Conservation (phyloP, 2,888 invertebrate genomes). For the Calameuta idolon region DNA sequence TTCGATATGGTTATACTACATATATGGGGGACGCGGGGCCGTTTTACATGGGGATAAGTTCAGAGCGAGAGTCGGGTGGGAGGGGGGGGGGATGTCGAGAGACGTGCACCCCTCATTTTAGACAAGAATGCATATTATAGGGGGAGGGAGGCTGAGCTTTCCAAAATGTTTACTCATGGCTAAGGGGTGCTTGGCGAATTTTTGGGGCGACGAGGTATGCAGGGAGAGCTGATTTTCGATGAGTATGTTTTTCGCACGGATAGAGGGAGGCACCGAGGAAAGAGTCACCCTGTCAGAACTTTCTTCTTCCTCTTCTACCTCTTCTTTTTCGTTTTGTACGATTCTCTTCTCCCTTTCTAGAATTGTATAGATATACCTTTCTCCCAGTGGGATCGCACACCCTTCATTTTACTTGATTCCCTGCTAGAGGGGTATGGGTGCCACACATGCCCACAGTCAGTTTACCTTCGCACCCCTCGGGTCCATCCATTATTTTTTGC, state of each 20-base stretch:
- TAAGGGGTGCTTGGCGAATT: background rate
- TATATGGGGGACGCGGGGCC: background rate
- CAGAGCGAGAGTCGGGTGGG: background rate
- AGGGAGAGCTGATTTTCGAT: conserved; percentile 11
- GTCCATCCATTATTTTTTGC: conserved; percentile 7
- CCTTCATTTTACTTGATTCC: background rate
- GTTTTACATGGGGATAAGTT: background rate
- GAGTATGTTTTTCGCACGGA: conserved; percentile 12
- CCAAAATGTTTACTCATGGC: conserved; percentile 22
- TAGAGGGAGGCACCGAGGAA: background rate
- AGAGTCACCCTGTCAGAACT: background rate
- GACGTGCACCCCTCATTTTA: background rate
- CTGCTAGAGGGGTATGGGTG: no score
- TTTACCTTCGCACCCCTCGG: background rate
- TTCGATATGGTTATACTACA: background rate
- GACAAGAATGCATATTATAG: conserved; percentile 18
- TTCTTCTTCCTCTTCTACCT: background rate
- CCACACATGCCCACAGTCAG: background rate
- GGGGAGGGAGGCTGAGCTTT: conserved; percentile 19
- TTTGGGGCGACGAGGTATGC: background rate
- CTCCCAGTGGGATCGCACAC: background rate
- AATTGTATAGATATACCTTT: background rate
- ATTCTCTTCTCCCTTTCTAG: background rate
- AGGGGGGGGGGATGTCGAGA: background rate
- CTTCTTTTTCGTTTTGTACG: background rate